These are phyloP conservation scores for Clarias macrocephalus DNA, from an alignment of 2,113 vertebrate species.

Conservation along the genomic window DNA sequence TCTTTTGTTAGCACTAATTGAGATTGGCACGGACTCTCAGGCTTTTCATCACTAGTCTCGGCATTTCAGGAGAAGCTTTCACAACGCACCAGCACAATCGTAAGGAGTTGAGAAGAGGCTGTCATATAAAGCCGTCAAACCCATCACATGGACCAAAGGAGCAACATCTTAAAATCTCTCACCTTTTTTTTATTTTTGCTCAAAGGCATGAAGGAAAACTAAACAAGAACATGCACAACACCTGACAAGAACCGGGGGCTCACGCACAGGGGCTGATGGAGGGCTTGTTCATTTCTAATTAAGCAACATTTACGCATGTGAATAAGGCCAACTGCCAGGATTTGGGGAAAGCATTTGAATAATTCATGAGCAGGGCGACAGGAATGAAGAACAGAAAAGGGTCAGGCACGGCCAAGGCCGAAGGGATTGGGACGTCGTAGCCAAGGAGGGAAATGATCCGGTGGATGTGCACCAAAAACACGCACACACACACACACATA, in stretches of 20 bases:
- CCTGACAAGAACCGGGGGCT: slow-evolving; percentile 47
- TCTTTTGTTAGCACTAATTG: slow-evolving; percentile 50
- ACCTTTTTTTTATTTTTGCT: slow-evolving; percentile 23
- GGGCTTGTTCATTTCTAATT: slow-evolving; percentile 60
- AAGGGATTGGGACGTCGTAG: slow-evolving; percentile 35
- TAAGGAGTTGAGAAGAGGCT: neutral
- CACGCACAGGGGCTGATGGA: slow-evolving; percentile 45
- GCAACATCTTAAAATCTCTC: slow-evolving; percentile 33
- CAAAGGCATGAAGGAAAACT: slow-evolving; percentile 23
- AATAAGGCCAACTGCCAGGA: slow-evolving; percentile 64
- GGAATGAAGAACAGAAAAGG: slow-evolving; percentile 55
- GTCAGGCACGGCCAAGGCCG: slow-evolving; percentile 51
- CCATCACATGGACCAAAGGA: neutral
- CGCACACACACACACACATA: slow-evolving; percentile 30
- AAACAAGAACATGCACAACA: slow-evolving; percentile 46
- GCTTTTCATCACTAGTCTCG: slow-evolving; percentile 12
- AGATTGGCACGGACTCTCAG: slow-evolving; percentile 32
- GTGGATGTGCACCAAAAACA: slow-evolving; percentile 6
- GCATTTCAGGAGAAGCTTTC: slow-evolving; percentile 23
- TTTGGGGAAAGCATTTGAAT: slow-evolving; percentile 57
- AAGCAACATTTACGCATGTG: slow-evolving; percentile 66
- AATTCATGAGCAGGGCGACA: slow-evolving; percentile 56
- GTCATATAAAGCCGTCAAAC: neutral
- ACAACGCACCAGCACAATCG: neutral
- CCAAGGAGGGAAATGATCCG: neutral